Base-by-base conservation (phyloP, 2,113 vertebrate genomes). In the Stomatorhinus ivindoensis region DNA sequence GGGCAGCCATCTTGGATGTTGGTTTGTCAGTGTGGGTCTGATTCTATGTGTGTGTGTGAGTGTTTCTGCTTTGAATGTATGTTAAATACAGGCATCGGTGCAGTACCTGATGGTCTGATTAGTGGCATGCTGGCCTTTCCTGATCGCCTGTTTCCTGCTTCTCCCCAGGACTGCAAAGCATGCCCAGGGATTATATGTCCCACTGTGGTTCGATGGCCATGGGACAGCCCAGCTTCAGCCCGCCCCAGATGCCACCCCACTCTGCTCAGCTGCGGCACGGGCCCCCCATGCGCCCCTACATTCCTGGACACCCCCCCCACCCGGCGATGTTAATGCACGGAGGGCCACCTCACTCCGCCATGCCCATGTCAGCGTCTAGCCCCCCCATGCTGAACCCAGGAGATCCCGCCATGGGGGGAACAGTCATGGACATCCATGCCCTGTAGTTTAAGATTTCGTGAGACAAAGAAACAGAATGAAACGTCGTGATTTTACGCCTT, bases 111-210 rank as follows among this genome's bases (percentile, higher is more conserved):
- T 1, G 42, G 21, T 0, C 19, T 88, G 55, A 47, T 15, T n/a
- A n/a, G 3, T 17, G 11, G 2, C 7, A n/a, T 15, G 17, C 6
- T 2, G 35, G 48, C 9, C 48, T 46, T 76, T 53, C 15, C 2
- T 91, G 93, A 93, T 95, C 88, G 47, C 89, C 10, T 85, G 91
- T 58, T 91, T 92, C 94, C 91, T 92, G 94, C 91, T 90, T 53
- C 92, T 47, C 86, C n/a, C 76, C 91, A 99, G 98, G 96, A 93
- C 96, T 97, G 96, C 97, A 97, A 95, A 97, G 96, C 95, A 95
- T 97, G 96, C 96, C 97, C 95, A 96, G 97, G 95, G 97, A 97
- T 92, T 97, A 97, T 94, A 95, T 97, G 96, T 96, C 97, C 96
- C 96, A 96, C 96, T 95, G 97, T 96, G 96, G 97, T 95, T 96